Base-by-base conservation (phyloP, 92 coral and sea anemone genomes). In the Porites lobata region DNA sequence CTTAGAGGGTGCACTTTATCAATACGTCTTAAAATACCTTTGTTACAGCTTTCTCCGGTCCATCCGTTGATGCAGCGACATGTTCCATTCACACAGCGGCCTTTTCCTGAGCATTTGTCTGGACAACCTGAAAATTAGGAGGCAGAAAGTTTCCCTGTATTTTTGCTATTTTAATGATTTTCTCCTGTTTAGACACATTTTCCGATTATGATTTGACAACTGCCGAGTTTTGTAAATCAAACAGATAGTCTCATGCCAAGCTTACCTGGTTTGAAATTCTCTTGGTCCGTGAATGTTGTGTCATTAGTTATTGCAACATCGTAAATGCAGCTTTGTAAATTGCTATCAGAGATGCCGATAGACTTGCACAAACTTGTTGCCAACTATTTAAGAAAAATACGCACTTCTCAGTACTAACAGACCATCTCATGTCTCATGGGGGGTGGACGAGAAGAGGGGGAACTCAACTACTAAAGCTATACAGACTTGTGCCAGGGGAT, bases 31-130 rank as follows among this genome's bases (percentile, higher is more conserved):
- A 38, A 6, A 24, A 19, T 86, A 87, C 96, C 96, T 81, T 75
- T 84, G 12, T 91, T 86, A 72, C 96, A 93, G 77, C 83, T 91
- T 2, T 51, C 63, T 6, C 93, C 96, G 15, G 89, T 66, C 96
- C 96, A 93, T 18, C 96, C 96, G 1, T 86, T 86, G 56, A 93
- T 91, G 74, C 96, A 93, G 50, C 43, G 72, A 64, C 95, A 92
- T 7, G 95, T 86, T 63, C 80, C 78, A 47, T 92, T 92, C 11
- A 77, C 57, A 65, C 96, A 93, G 51, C 92, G 87, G 9, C 96
- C 96, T 86, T 90, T 93, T 6, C 96, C 96, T 47, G 93, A 86
- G 24, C 96, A 93, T 58, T 86, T 88, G 76, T 83, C 88, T 9
- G 82, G 85, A 26, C 96, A 93, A 10, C 88, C 96, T 93, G 50